These are phyloP conservation scores for Bothrops jararaca DNA, from an alignment of 2,113 vertebrate genomes.

Conservation along the genomic window DNA sequence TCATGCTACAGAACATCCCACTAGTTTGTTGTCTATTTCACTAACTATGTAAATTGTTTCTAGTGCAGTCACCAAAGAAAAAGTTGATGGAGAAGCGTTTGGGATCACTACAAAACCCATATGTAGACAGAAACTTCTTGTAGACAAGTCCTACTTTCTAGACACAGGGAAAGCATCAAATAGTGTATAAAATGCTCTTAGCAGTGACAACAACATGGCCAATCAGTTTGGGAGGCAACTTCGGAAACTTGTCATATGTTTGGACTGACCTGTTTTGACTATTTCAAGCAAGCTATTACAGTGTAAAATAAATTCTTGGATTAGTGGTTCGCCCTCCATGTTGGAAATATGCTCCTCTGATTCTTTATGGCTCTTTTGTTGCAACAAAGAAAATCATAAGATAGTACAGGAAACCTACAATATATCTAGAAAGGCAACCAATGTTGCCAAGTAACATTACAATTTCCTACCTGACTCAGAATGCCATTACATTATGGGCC, in stretches of 20 bases:
- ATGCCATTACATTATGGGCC: background rate
- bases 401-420: background rate
- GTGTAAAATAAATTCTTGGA: constrained; percentile 4
- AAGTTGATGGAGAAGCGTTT: constrained; percentile 7
- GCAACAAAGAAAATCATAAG: background rate
- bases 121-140: background rate
- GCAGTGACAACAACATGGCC: background rate
- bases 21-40: background rate
- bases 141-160: constrained; percentile 34
- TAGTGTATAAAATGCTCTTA: constrained; percentile 8
- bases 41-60: constrained; percentile 42
- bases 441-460: background rate
- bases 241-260: background rate
- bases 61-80: constrained; percentile 42
- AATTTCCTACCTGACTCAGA: background rate
- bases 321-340: background rate
- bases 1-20: background rate
- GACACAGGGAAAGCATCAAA: constrained; percentile 15
- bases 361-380: background rate
- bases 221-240: background rate
- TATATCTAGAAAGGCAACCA: background rate
- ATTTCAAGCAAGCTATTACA: constrained; percentile 44
- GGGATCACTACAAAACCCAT: constrained; percentile 14
- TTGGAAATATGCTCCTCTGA: background rate
- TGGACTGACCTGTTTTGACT: constrained; percentile 15